Evolutionary conservation across 2,113 vertebrate species (phyloP).

Genomic region (Neopipo cinnamomea): DNA sequence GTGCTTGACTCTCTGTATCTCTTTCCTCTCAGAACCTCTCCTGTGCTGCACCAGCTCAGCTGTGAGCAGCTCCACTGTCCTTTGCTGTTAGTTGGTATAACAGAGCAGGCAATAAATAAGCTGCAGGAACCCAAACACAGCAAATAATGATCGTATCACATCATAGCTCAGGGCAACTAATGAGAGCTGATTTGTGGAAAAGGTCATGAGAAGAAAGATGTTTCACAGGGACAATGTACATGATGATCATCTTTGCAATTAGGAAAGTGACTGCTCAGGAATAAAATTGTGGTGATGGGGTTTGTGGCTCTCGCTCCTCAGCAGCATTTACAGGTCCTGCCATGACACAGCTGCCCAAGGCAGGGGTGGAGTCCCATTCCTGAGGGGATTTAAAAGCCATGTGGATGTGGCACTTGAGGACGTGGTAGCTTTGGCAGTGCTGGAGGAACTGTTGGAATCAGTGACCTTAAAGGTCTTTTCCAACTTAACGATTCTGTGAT

Average conservation of each 20-base stretch:
- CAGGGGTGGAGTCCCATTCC: fast-evolving
- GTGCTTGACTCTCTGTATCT: not conserved
- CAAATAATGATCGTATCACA: not conserved
- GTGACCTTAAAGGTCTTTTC: not conserved
- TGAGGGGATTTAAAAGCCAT: fast-evolving
- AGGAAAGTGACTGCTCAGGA: not conserved
- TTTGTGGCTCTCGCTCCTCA: not conserved
- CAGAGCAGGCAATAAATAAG: not conserved
- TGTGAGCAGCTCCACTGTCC: not conserved
- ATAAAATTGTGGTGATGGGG: not conserved
- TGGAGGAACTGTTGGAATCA: fast-evolving
- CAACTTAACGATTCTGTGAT: fast-evolving
- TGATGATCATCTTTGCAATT: not conserved
- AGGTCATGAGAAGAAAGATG: not conserved
- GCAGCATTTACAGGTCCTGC: not conserved
- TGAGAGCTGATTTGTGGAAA: not conserved
- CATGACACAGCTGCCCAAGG: not conserved
- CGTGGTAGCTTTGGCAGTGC: not conserved
- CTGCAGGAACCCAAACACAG: not conserved
- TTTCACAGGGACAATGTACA: not conserved
- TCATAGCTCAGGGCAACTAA: not conserved
- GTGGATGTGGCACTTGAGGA: not conserved
- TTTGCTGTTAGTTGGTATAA: not conserved
- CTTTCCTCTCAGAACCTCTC: not conserved
- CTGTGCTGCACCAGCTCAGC: not conserved